phyloP scores from a whole-genome alignment of 1,140 invertebrate species.

The Bombus picipes region DNA sequence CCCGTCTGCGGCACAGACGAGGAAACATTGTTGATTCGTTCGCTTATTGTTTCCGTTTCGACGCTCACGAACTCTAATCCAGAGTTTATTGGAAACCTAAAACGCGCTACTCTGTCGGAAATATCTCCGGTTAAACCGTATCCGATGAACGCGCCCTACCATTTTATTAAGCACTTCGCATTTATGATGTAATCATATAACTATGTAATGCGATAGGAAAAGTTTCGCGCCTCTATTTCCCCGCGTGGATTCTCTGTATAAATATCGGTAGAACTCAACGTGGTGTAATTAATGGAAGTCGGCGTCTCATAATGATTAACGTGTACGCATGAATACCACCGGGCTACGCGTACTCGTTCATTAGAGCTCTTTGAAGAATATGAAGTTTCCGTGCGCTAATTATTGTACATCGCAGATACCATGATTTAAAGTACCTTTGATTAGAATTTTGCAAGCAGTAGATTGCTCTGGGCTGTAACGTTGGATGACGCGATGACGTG shows the following conservation, averaged over 20 bases:
- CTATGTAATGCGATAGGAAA: not conserved
- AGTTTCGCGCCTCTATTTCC: not conserved
- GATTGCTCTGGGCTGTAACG: not conserved
- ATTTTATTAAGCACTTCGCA: not conserved
- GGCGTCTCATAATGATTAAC: not conserved
- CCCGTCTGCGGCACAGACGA: too few relatives aligned
- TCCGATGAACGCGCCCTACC: not conserved
- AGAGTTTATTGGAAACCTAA: not conserved
- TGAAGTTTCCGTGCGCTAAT: not conserved
- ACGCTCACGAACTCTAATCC: not conserved
- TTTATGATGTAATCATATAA: not conserved
- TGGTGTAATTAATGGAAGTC: not conserved
- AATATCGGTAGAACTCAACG: not conserved
- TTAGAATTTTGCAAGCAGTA: not conserved
- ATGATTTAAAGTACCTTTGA: not conserved
- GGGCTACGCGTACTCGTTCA: not conserved
- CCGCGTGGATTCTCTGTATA: not conserved
- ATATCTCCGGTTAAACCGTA: not conserved
- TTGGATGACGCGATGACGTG: not conserved
- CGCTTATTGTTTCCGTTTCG: not conserved
- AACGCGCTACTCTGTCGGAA: not conserved
- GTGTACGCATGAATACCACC: not conserved
- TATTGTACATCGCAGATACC: not conserved
- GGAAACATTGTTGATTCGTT: not conserved
- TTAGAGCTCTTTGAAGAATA: not conserved